These are phyloP conservation scores for Parnassius smintheus DNA, from an alignment of 2,888 invertebrate genomes.

Conservation along the genomic window DNA sequence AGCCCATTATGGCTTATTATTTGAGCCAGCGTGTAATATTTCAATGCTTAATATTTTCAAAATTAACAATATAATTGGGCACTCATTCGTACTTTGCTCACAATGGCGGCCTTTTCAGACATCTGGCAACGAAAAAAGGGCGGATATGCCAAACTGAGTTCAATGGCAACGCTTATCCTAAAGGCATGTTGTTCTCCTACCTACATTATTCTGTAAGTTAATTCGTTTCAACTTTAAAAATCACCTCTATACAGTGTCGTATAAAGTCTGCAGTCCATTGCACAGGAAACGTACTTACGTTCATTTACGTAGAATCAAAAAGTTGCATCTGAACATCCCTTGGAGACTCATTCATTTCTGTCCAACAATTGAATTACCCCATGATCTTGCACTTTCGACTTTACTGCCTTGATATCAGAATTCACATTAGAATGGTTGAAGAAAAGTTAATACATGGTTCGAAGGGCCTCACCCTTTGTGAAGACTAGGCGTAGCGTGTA, in stretches of 20 bases:
- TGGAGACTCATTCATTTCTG: conserved; percentile 64
- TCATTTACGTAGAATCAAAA: conserved; percentile 36
- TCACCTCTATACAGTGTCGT: conserved; percentile 17
- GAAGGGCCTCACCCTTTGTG: conserved; percentile 62
- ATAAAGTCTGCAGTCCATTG: conserved; percentile 38
- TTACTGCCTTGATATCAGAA: conserved; percentile 35
- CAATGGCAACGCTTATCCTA: conserved; percentile 70
- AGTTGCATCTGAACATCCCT: conserved; percentile 78
- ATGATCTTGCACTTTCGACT: conserved; percentile 32
- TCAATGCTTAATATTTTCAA: conserved; percentile 76
- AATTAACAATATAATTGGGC: conserved; percentile 82
- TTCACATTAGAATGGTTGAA: conserved; percentile 34
- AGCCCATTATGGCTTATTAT: conserved; percentile 74
- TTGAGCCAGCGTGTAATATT: conserved; percentile 67
- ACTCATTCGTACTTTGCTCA: conserved; percentile 58
- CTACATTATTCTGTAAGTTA: conserved; percentile 31
- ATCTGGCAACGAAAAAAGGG: conserved; percentile 77
- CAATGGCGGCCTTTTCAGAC: conserved; percentile 63
- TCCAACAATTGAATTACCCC: conserved; percentile 38
- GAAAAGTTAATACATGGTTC: conserved; percentile 38
- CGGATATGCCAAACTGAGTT: conserved; percentile 76
- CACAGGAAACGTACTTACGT: conserved; percentile 32
- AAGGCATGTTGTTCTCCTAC: conserved; percentile 46
- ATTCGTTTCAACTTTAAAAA: conserved; percentile 29
- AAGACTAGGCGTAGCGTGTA: conserved; percentile 68